Evolutionary conservation across 2,113 vertebrate genomes (phyloP), one percentile per base, ranked within the genome.

Genomic region (Opisthocomus hoazin): DNA sequence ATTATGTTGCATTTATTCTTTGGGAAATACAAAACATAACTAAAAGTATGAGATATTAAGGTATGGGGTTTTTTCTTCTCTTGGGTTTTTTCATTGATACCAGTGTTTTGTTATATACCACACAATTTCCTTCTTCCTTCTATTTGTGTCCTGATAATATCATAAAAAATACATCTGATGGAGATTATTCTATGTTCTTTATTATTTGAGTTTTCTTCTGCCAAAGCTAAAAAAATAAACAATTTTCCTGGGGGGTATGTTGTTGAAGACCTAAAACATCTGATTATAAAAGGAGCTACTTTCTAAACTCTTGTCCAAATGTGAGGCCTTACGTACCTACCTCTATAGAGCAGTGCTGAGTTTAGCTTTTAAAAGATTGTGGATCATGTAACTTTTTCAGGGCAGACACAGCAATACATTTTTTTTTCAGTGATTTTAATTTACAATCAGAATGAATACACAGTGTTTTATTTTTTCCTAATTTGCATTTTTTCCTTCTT

Each of bases 381-480:
- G 16, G 2, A n/a, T 79, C 6, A 7, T 1, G 2, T 36, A 45
- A 32, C 7, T 63, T 53, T 51, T 63, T 88, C 30, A 46, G 11
- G 10, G 51, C 5, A n/a, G 17, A 30, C 6, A 26, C 0, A 2
- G n/a, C 14, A n/a, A 4, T 26, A 15, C 3, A 7, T 48, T 65
- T 48, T 60, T 56, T 60, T 79, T 71, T 5, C 24, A 63, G 18
- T 30, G 16, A 4, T 7, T 73, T 87, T 75, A 57, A 45, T 75
- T 92, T 51, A 17, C 26, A 16, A 27, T 84, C 37, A 66, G 57
- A 75, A 58, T 24, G 43, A 64, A 46, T 58, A 53, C 17, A 64
- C 10, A 37, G 2, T 60, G 11, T 41, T 48, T 34, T 78, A 2
- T 23, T 57, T 79, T 26, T 88, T 85, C 13, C 2, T 53, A n/a